A percentile compares a stretch with the other conserved stretches of the same genome.
Evolutionary conservation across 2,113 vertebrate genomes (phyloP).

Genomic region (Sciurus niger): DNA sequence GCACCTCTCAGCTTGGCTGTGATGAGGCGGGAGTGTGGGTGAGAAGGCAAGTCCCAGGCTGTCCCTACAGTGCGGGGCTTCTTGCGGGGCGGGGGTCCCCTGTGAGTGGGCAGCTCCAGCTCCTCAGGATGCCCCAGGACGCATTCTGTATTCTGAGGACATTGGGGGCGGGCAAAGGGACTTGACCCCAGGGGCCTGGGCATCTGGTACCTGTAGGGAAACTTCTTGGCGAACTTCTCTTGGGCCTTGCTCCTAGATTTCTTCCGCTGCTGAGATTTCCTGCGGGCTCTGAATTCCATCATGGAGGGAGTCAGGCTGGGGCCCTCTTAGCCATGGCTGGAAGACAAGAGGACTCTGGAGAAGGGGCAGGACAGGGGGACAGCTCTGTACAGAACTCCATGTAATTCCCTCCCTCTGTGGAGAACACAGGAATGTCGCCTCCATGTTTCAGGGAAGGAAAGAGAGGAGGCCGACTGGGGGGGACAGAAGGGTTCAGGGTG

Average conservation of each 20-base stretch:
- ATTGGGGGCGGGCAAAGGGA: too few relatives aligned
- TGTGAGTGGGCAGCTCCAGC: too few relatives aligned
- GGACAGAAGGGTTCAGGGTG: background rate
- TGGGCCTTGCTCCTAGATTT: background rate
- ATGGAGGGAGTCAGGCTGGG: background rate
- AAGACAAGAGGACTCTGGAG: background rate
- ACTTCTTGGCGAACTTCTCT: constrained; percentile 61
- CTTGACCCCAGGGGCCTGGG: background rate
- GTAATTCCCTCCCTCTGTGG: background rate
- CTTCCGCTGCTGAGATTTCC: background rate
- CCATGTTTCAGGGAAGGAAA: background rate
- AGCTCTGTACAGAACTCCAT: fast-evolving
- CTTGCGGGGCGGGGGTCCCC: too few relatives aligned
- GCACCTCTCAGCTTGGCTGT: background rate
- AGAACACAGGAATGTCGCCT: fast-evolving
- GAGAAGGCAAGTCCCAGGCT: background rate
- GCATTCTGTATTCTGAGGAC: background rate
- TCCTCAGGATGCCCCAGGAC: too few relatives aligned
- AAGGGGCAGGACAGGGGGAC: too few relatives aligned
- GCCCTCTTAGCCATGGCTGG: background rate
- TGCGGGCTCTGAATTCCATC: background rate
- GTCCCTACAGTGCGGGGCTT: background rate
- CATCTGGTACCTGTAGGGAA: constrained; percentile 66
- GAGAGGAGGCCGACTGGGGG: background rate
- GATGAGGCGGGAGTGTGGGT: fast-evolving